phyloP scores from a whole-genome alignment of 2,888 invertebrate genomes.

The Cyaniris semiargus region DNA sequence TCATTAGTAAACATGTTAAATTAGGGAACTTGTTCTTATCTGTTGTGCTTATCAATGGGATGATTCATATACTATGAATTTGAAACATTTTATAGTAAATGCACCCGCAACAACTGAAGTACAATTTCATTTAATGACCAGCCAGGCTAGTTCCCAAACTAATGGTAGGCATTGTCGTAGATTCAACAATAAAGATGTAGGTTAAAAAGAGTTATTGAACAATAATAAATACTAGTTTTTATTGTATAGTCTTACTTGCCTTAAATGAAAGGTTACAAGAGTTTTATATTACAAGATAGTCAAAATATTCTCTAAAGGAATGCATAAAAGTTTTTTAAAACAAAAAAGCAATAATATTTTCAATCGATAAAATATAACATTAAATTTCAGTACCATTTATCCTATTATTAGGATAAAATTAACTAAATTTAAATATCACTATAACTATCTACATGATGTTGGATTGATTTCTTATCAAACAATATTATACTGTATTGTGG shows the following conservation, averaged over 20 bases:
- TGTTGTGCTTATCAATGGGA: not conserved
- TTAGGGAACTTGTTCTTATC: slow-evolving; percentile 11
- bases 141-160: not conserved
- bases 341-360: no score
- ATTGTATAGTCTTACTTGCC: no score
- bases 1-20: not conserved
- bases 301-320: no score
- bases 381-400: not conserved
- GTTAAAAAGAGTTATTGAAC: not conserved
- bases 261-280: no score
- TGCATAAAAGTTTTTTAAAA: no score
- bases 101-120: not conserved
- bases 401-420: not conserved
- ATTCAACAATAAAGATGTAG: no score
- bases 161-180: not conserved
- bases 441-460: no score
- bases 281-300: no score
- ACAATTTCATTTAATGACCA: not conserved
- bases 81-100: not conserved
- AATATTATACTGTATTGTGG: not conserved
- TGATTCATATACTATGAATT: not conserved
- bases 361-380: no score
- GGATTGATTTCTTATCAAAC: not conserved
- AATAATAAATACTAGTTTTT: not conserved
- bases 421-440: not conserved